Evolutionary conservation across 2,888 invertebrate genomes (phyloP).

Genomic region (Oligia fasciuncula): DNA sequence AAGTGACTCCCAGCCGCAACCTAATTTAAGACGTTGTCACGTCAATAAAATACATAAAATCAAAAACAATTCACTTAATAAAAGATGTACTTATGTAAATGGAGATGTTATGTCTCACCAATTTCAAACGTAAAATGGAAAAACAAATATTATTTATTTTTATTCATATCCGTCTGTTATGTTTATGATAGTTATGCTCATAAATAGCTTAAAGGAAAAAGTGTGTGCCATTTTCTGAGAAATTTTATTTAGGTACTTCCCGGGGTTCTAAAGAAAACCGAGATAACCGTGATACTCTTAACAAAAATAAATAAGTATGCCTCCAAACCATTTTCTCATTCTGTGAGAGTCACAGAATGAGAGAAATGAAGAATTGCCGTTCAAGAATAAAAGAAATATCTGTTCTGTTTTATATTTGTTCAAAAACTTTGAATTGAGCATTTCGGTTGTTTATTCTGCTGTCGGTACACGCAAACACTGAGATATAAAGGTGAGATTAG

Average conservation of each 20-base stretch:
- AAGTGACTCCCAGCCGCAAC: too few relatives aligned
- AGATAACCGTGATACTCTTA: background rate
- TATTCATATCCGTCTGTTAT: background rate
- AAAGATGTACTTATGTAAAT: background rate
- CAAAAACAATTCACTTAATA: background rate
- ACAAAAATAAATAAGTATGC: slow-evolving; percentile 2
- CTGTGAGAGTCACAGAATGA: slow-evolving; percentile 2
- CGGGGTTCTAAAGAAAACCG: background rate
- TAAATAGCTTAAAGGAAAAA: background rate
- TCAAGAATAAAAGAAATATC: slow-evolving; percentile 29
- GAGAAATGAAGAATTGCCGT: slow-evolving; percentile 17
- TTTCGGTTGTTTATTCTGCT: slow-evolving; percentile 40
- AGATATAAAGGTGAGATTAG: slow-evolving; percentile 41
- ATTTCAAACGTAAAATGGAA: background rate
- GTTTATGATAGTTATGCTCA: background rate
- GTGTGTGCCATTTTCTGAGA: background rate
- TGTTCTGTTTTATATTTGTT: slow-evolving; percentile 26
- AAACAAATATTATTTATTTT: background rate
- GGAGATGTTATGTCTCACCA: background rate
- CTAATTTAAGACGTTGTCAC: too few relatives aligned
- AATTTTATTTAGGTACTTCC: background rate
- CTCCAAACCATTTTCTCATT: slow-evolving; percentile 1
- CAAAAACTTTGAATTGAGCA: slow-evolving; percentile 39
- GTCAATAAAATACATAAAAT: background rate
- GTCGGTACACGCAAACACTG: slow-evolving; percentile 41